Evolutionary conservation across 2,113 vertebrate genomes (phyloP), one percentile per base, ranked within the genome.

Genomic region (Cyphomyrus plagiostoma): DNA sequence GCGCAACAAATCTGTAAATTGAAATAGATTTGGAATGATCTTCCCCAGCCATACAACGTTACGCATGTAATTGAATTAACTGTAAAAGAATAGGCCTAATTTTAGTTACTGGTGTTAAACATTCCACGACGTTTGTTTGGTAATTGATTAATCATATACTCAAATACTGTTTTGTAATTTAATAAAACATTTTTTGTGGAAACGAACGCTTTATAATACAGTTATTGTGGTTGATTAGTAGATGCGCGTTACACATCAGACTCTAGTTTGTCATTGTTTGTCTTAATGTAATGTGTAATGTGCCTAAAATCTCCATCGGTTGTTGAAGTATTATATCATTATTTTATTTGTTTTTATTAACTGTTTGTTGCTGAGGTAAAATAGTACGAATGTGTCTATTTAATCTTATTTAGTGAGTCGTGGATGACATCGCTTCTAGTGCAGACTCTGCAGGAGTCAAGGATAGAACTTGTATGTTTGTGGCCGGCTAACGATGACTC

Each of bases 401-500:
- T 30, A 30, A 30, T 70, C 9, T 30, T 70, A 13, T 30, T 30
- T 70, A 30, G 30, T 30, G 10, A 3, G 62, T 70, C n/a, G n/a
- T 13, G 10, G 10, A 30, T 70, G 62, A 70, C 62, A 70, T 70
- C 62, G n/a, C 62, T 26, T 70, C n/a, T 26, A 26, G 10, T 70
- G 62, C 3, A 15, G 48, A 88, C 58, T 89, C 89, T 88, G 62
- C 90, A 85, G 80, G 87, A 50, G 53, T 17, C n/a, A 52, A 80
- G 87, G 17, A 80, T 46, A 21, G 1, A 87, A 80, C 87, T 89
- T 88, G 86, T 66, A 87, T 87, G 58, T 42, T 15, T 42, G 17
- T 56, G 62, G 88, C 91, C 86, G 88, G 86, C 26, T 26, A 39
- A 39, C 48, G 42, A 49, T 85, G 88, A 80, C 80, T 50, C 89